Percentiles rank a stretch among this genome's conserved stretches.
Conservation (phyloP, 2,797 vertebrate species). For the Melanogrammus aeglefinus region DNA sequence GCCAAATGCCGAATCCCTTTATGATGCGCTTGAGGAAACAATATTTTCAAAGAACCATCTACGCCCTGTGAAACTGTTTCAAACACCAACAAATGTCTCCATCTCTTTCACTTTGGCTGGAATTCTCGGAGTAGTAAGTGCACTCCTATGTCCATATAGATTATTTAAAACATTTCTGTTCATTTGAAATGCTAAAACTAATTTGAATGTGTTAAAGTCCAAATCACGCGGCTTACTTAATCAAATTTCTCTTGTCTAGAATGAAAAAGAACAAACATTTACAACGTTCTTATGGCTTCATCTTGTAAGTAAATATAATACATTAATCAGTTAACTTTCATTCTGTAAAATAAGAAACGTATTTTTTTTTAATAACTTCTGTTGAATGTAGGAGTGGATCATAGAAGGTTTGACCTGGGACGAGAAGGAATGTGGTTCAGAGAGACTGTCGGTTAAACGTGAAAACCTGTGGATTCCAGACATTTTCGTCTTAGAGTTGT, state of each 20-base stretch:
- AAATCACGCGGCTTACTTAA: not conserved
- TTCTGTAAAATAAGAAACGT: not conserved
- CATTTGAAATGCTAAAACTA: not conserved
- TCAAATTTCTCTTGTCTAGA: constrained; percentile 24
- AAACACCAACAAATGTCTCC: constrained; percentile 15
- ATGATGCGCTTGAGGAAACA: constrained; percentile 29
- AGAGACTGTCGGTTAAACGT: constrained; percentile 45
- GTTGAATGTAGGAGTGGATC: constrained; percentile 48
- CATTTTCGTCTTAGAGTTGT: constrained; percentile 45
- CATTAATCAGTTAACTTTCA: not conserved
- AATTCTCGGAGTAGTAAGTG: constrained; percentile 57
- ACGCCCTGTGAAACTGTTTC: constrained; percentile 37
- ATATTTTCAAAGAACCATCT: constrained; percentile 29
- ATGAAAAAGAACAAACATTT: constrained; percentile 44
- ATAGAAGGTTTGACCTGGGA: constrained; percentile 60
- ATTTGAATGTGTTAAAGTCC: not conserved
- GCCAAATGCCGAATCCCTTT: constrained; percentile 37
- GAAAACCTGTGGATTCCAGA: constrained; percentile 59
- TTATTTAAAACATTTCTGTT: not conserved
- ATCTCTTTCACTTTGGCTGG: constrained; percentile 42
- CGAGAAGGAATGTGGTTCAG: constrained; percentile 49
- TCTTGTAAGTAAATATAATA: constrained; percentile 37
- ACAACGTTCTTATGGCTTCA: constrained; percentile 41
- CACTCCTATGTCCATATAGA: not conserved
- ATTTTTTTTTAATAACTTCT: not conserved